Percentiles rank a stretch among this genome's conserved stretches.
Evolutionary conservation across 2,888 invertebrate species (phyloP).

Genomic region (Dryobotodes eremita): DNA sequence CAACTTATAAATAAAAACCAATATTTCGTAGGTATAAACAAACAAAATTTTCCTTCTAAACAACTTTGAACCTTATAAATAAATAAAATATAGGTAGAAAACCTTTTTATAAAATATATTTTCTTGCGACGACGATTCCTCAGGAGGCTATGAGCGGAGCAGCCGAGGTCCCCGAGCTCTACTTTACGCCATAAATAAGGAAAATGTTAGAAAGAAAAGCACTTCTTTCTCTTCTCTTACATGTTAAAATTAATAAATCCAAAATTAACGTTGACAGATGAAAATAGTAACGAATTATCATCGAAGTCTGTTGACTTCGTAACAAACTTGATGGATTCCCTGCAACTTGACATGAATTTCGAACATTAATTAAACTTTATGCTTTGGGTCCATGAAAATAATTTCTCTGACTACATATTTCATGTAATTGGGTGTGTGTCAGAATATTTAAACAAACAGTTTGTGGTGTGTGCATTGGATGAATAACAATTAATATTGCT

Average conservation of each 20-base stretch:
- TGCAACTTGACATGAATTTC: slow-evolving; percentile 48
- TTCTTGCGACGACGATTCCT: slow-evolving; percentile 32
- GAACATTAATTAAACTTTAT: slow-evolving; percentile 53
- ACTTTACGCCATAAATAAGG: slow-evolving; percentile 35
- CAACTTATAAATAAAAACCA: slow-evolving; percentile 30
- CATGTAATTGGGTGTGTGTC: slow-evolving; percentile 26
- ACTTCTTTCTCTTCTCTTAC: neutral
- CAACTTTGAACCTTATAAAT: slow-evolving; percentile 51
- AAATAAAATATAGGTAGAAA: slow-evolving; percentile 47
- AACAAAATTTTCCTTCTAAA: slow-evolving; percentile 28
- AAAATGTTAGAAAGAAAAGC: slow-evolving; percentile 18
- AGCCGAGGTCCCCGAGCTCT: slow-evolving; percentile 10
- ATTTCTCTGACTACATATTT: slow-evolving; percentile 37
- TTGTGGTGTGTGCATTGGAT: slow-evolving; percentile 25
- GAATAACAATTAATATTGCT: slow-evolving; percentile 39
- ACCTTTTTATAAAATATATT: slow-evolving; percentile 53
- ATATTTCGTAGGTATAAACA: slow-evolving; percentile 37
- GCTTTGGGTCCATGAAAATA: slow-evolving; percentile 40
- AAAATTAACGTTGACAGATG: slow-evolving; percentile 28
- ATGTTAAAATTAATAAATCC: slow-evolving; percentile 32
- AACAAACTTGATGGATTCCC: slow-evolving; percentile 29
- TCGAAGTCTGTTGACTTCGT: slow-evolving; percentile 19
- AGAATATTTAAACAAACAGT: slow-evolving; percentile 15
- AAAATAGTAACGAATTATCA: slow-evolving; percentile 38
- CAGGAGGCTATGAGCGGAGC: slow-evolving; percentile 25